Evolutionary conservation across 2,888 invertebrate genomes (phyloP).

Genomic region (Blomia tropicalis): DNA sequence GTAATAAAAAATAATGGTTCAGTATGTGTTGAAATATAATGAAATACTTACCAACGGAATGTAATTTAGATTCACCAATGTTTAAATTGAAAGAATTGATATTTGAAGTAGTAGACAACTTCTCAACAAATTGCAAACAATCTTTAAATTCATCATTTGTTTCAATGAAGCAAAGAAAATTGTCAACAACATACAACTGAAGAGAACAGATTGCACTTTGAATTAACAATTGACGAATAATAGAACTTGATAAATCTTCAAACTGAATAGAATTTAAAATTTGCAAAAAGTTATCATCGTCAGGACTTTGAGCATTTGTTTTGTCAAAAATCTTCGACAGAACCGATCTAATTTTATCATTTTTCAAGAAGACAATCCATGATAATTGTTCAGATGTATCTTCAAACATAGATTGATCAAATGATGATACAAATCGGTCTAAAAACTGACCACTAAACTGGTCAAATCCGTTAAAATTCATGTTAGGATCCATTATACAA

Average conservation of each 20-base stretch:
- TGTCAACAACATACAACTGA: conserved; percentile 19
- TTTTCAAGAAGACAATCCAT: neutral
- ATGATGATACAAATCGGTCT: neutral
- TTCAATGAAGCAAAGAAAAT: conserved; percentile 15
- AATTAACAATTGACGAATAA: neutral
- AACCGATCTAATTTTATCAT: neutral
- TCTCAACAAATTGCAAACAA: conserved; percentile 17
- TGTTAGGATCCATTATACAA: too few species aligned
- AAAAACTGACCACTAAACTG: neutral
- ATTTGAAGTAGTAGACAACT: neutral
- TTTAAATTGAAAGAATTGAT: conserved; percentile 9
- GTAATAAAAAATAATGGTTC: neutral
- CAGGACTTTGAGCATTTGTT: neutral
- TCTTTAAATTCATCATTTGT: neutral
- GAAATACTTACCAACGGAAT: conserved; percentile 3
- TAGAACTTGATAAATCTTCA: neutral
- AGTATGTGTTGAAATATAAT: neutral
- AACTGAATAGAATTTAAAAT: too few species aligned
- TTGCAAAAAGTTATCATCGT: neutral
- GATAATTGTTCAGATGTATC: neutral
- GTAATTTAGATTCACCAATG: conserved; percentile 7
- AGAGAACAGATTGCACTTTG: conserved; percentile 13
- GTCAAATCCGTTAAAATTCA: neutral
- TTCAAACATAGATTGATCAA: neutral
- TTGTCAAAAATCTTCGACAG: neutral